These are phyloP conservation scores for Mustelus asterias DNA, from an alignment of 2,113 vertebrate genomes.

Conservation along the genomic window DNA sequence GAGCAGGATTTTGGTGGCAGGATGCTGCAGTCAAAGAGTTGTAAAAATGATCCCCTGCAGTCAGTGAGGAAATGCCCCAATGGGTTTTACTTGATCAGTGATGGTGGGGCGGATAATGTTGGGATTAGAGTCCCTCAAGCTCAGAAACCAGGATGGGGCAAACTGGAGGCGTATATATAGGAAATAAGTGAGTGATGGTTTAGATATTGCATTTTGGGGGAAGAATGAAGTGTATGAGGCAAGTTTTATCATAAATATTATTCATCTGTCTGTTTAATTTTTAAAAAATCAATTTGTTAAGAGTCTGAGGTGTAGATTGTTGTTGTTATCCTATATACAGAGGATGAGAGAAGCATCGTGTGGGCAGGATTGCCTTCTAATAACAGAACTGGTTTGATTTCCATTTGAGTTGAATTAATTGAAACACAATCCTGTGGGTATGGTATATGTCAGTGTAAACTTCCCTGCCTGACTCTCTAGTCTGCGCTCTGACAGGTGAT, in stretches of 20 bases:
- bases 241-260: background rate
- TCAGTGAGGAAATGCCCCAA: background rate
- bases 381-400: background rate
- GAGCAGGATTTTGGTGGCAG: background rate
- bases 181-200: background rate
- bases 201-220: background rate
- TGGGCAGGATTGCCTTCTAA: background rate
- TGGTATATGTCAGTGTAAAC: background rate
- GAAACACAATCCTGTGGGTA: background rate
- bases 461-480: background rate
- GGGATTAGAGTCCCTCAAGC: background rate
- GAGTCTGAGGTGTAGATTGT: background rate
- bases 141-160: background rate
- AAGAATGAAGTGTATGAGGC: background rate
- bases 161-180: background rate
- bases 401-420: background rate
- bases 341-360: background rate
- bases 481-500: background rate
- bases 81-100: background rate
- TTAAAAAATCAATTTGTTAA: background rate
- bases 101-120: background rate
- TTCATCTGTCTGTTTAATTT: background rate
- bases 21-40: background rate
- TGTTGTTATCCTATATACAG: background rate
- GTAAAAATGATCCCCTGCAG: background rate